These are phyloP conservation scores for Protonibea diacanthus DNA, from an alignment of 2,797 vertebrate species.

Conservation along the genomic window DNA sequence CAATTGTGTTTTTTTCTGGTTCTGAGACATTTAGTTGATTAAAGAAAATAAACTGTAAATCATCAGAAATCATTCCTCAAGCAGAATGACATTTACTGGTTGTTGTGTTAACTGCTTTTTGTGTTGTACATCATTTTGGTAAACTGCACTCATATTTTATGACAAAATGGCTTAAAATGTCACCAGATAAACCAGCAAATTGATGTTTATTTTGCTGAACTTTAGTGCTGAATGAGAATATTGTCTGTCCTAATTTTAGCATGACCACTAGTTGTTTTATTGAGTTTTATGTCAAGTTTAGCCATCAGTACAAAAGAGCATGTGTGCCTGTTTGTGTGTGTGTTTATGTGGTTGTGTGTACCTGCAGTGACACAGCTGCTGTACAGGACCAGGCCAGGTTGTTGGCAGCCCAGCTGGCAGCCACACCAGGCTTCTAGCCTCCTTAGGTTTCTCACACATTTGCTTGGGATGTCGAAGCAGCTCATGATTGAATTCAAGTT, in stretches of 20 bases:
- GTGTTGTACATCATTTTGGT: constrained; percentile 1
- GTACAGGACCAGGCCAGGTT: constrained; percentile 58
- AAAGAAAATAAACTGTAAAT: background rate
- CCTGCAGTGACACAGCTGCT: constrained; percentile 74
- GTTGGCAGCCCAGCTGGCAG: constrained; percentile 75
- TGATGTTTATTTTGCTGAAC: background rate
- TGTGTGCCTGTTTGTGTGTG: background rate
- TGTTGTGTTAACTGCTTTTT: background rate
- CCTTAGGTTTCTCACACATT: constrained; percentile 81
- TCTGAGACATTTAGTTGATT: background rate
- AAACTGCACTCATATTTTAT: background rate
- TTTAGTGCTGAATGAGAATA: constrained; percentile 4
- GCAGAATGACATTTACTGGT: background rate
- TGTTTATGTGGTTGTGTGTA: constrained; percentile 25
- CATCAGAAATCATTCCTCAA: background rate
- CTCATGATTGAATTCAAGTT: constrained; percentile 58
- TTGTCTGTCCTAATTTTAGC: constrained; percentile 16
- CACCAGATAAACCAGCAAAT: background rate
- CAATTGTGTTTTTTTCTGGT: background rate
- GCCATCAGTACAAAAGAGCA: background rate
- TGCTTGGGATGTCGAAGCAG: constrained; percentile 64
- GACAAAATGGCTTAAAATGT: background rate
- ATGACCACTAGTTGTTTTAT: constrained; percentile 10
- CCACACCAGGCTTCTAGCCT: constrained; percentile 54
- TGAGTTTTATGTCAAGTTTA: background rate